Percentiles rank a stretch among this genome's conserved stretches.
Conservation (phyloP, 2,888 invertebrate genomes). For the Megaustenia siamemsis region DNA sequence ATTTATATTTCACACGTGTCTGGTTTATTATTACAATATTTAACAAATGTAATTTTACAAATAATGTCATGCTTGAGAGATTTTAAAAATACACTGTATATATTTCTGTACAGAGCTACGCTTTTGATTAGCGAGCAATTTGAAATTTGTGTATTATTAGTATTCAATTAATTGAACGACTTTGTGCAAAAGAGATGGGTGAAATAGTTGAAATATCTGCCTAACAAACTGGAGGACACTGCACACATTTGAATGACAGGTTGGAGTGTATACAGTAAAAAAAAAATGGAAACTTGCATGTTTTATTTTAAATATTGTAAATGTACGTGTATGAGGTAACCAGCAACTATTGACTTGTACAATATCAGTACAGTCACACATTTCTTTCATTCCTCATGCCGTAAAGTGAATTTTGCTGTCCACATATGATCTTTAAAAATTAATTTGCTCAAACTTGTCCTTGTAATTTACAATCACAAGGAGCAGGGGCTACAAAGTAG, state of each 20-base stretch:
- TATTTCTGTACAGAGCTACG: slow-evolving; percentile 22
- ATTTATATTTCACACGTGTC: neutral
- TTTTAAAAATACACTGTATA: neutral
- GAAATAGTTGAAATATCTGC: too few species aligned
- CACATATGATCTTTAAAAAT: neutral
- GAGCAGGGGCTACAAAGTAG: neutral
- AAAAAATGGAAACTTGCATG: too few species aligned
- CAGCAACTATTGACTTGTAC: neutral
- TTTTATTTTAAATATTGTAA: too few species aligned
- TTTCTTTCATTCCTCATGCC: neutral
- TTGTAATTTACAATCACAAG: neutral
- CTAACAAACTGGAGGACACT: too few species aligned
- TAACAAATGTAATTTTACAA: neutral
- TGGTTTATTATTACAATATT: neutral
- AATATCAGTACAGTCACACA: neutral
- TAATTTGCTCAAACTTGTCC: slow-evolving; percentile 31
- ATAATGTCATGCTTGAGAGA: neutral
- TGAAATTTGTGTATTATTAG: too few species aligned
- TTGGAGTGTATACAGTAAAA: too few species aligned
- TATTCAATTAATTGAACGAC: too few species aligned
- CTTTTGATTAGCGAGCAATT: too few species aligned
- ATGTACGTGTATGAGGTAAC: neutral
- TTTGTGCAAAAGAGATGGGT: too few species aligned
- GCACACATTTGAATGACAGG: too few species aligned
- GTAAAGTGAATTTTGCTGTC: neutral